A percentile compares a stretch with the other conserved stretches of the same genome.
These are phyloP conservation scores for Leptinotarsa lineolata DNA, from an alignment of 1,140 invertebrate genomes.

Conservation along the genomic window DNA sequence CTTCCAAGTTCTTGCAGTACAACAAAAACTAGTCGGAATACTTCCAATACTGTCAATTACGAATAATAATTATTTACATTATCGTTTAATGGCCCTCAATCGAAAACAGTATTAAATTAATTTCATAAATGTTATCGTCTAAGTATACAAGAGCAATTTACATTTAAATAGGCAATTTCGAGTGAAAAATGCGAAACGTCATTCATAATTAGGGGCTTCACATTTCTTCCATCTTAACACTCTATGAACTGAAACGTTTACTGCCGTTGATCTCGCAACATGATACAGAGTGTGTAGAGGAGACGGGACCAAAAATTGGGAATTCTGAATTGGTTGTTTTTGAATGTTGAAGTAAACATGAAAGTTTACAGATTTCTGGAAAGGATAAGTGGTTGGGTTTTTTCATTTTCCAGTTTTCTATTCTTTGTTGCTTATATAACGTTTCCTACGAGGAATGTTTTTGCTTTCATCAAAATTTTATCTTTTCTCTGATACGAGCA, in stretches of 20 bases:
- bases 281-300: not conserved
- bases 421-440: too few species aligned
- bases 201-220: constrained; percentile 5
- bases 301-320: not conserved
- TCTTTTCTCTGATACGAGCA: too few species aligned
- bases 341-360: too few species aligned
- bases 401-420: too few species aligned
- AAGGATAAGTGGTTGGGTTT: too few species aligned
- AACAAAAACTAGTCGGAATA: not conserved
- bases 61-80: not conserved
- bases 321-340: not conserved
- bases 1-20: too few species aligned
- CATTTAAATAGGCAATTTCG: constrained; percentile 8
- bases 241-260: constrained; percentile 3
- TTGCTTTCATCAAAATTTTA: too few species aligned
- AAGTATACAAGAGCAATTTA: constrained; percentile 5
- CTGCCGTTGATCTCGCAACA: not conserved
- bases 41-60: not conserved
- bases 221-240: constrained; percentile 2
- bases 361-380: too few species aligned
- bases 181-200: constrained; percentile 8
- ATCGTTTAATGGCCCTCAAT: constrained; percentile 1
- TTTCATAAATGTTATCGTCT: constrained; percentile 6
- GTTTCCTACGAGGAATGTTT: too few species aligned
- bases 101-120: constrained; percentile 4